Conservation (phyloP, 2,888 invertebrate species). For the Imbricaverruca yamaguchii region DNA sequence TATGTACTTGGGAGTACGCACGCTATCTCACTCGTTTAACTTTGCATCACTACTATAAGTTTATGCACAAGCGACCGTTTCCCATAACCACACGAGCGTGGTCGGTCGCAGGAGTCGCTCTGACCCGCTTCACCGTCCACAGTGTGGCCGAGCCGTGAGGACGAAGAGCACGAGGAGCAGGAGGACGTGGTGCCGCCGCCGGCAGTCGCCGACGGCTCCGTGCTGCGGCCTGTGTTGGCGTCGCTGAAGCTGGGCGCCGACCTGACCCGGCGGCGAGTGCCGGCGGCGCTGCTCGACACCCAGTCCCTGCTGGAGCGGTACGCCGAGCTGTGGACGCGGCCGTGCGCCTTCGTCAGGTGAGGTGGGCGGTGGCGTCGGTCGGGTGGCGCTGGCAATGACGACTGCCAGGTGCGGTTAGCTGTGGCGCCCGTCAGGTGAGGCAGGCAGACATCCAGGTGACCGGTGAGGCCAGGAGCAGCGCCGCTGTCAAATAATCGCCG, state of each 20-base stretch:
- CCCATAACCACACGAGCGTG: too few species aligned
- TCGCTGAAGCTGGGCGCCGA: constrained; percentile 49
- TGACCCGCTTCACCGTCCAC: neutral
- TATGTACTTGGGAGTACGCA: too few species aligned
- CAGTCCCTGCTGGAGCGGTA: constrained; percentile 47
- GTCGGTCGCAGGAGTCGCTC: too few species aligned
- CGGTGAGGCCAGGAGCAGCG: too few species aligned
- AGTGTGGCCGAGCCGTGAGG: neutral
- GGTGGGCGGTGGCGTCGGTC: constrained; percentile 26
- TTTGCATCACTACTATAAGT: too few species aligned
- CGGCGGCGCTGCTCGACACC: constrained; percentile 46
- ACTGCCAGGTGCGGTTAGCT: neutral
- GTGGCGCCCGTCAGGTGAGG: too few species aligned
- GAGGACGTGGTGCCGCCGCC: constrained; percentile 29
- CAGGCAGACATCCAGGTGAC: too few species aligned
- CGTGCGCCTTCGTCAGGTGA: constrained; percentile 43
- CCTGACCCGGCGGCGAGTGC: constrained; percentile 45
- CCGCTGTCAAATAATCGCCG: too few species aligned
- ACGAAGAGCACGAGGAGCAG: constrained; percentile 32
- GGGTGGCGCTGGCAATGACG: neutral
- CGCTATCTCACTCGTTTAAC: too few species aligned
- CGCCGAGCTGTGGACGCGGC: constrained; percentile 47
- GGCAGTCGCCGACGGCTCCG: constrained; percentile 28
- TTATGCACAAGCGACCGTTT: too few species aligned
- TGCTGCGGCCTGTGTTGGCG: constrained; percentile 37